Conservation (phyloP, 2,888 invertebrate species). For the Furcula furcula region DNA sequence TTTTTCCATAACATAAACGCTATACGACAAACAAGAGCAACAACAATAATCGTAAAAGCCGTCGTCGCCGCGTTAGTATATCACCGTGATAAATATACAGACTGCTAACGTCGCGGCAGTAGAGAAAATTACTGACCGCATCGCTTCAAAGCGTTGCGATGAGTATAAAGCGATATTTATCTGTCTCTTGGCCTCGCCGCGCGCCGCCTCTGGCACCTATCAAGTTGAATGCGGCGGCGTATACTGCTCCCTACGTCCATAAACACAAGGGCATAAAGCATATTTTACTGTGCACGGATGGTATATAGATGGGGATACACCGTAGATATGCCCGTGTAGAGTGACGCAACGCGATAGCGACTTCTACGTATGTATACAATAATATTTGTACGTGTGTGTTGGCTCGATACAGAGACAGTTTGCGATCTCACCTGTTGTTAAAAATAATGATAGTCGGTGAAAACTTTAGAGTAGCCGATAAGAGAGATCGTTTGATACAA, state of each 20-base stretch:
- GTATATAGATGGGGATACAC: conserved; percentile 24
- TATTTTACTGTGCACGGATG: conserved; percentile 17
- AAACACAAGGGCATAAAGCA: conserved; percentile 20
- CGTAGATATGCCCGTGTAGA: conserved; percentile 48
- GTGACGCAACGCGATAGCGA: conserved; percentile 51
- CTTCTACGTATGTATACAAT: conserved; percentile 29
- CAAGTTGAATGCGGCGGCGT: conserved; percentile 37
- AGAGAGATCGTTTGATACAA: background rate
- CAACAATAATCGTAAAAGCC: conserved; percentile 32
- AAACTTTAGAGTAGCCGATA: background rate
- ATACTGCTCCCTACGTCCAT: conserved; percentile 15
- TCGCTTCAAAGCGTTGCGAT: conserved; percentile 55
- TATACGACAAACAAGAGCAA: conserved; percentile 22
- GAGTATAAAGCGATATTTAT: conserved; percentile 63
- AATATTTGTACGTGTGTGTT: conserved; percentile 16
- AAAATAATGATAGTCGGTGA: conserved; percentile 1
- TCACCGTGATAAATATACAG: conserved; percentile 34
- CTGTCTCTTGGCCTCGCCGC: conserved; percentile 57
- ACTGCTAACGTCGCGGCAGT: conserved; percentile 26
- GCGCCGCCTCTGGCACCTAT: conserved; percentile 50
- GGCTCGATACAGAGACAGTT: conserved; percentile 11
- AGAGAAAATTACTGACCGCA: conserved; percentile 52
- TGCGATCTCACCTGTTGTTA: conserved; percentile 11
- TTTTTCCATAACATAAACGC: conserved; percentile 16
- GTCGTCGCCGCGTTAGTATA: conserved; percentile 29